Percentiles rank a stretch among this genome's conserved stretches.
Conservation (phyloP, 2,888 invertebrate genomes). For the Pachycephus smyrnensis region DNA sequence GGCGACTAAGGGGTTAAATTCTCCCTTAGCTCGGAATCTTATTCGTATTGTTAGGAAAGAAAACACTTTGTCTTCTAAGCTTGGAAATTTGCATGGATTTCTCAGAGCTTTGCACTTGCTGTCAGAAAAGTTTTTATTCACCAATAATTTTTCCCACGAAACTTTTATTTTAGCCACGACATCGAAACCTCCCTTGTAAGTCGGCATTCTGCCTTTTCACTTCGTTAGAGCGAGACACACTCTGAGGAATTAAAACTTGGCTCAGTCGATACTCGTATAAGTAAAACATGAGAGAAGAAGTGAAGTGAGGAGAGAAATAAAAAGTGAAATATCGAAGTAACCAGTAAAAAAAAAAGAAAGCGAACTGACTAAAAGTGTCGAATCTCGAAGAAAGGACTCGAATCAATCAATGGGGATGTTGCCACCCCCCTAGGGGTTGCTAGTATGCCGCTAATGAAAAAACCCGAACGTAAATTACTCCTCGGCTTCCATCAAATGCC, state of each 20-base stretch:
- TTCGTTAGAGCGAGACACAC: not conserved
- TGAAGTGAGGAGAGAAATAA: not conserved
- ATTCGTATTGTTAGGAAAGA: not conserved
- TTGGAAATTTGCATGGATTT: not conserved
- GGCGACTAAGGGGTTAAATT: not conserved
- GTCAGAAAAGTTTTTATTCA: not conserved
- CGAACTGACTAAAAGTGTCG: not conserved
- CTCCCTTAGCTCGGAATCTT: not conserved
- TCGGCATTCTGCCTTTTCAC: not conserved
- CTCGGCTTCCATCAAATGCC: not conserved
- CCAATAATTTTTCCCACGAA: not conserved
- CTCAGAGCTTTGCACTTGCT: not conserved
- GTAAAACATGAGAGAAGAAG: not conserved
- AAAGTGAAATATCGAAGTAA: not conserved
- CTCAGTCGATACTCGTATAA: not conserved
- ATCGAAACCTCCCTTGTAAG: not conserved
- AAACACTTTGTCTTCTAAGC: not conserved
- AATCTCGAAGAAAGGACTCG: not conserved
- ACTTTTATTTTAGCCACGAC: not conserved
- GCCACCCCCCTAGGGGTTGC: not conserved
- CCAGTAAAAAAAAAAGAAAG: not conserved
- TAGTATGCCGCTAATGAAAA: not conserved
- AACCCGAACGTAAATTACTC: not conserved
- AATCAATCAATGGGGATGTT: not conserved
- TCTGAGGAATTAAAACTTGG: not conserved